phyloP scores from a whole-genome alignment of 1,140 invertebrate species.

The Heliconius himera region DNA sequence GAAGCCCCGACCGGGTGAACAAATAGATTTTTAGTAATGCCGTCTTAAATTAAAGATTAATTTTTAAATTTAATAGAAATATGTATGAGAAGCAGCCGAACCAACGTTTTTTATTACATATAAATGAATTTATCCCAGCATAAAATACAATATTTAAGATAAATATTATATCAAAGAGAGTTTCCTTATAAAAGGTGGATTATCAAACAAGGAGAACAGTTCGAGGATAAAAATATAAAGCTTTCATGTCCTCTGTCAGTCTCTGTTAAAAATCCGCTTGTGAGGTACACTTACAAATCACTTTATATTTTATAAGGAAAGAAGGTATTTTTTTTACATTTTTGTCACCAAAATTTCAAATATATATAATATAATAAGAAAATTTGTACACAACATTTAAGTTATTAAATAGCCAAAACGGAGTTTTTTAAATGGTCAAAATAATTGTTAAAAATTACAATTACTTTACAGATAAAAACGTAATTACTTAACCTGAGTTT shows the following conservation, averaged over 20 bases:
- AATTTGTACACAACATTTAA: neutral
- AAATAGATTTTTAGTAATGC: too few relatives aligned
- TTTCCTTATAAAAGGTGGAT: neutral
- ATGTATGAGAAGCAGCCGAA: neutral
- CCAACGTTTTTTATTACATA: neutral
- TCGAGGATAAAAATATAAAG: slow-evolving; percentile 7
- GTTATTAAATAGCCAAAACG: neutral
- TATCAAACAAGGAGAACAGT: slow-evolving; percentile 12
- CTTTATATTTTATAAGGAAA: neutral
- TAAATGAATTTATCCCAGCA: neutral
- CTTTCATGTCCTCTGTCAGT: slow-evolving; percentile 13
- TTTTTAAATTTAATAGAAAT: neutral
- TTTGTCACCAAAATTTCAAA: neutral
- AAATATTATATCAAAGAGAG: neutral
- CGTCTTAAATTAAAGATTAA: too few relatives aligned
- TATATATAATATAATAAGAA: neutral
- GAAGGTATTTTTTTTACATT: neutral
- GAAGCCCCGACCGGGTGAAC: too few relatives aligned
- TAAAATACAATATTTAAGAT: slow-evolving; percentile 2
- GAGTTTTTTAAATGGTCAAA: neutral
- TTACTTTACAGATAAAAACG: neutral
- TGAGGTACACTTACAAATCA: neutral
- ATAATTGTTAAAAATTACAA: neutral
- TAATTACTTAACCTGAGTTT: neutral
- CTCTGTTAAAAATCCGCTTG: slow-evolving; percentile 15